phyloP scores from a whole-genome alignment of 2,888 invertebrate species.

The Cataglyphis livida region DNA sequence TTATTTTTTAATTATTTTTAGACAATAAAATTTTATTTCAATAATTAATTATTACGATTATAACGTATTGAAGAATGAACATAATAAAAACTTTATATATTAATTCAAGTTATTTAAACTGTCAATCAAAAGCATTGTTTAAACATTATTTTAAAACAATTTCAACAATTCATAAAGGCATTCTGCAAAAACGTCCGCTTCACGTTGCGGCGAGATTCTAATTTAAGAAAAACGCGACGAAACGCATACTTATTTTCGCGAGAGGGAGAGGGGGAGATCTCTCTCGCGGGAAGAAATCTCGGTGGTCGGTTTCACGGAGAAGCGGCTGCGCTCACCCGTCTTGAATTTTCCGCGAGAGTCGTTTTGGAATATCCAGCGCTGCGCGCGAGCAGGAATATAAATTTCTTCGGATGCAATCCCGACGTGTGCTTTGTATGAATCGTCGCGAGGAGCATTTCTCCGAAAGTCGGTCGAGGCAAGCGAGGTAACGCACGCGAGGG shows the following conservation, averaged over 20 bases:
- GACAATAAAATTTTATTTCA: not conserved
- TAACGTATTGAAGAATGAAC: not conserved
- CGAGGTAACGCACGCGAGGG: not conserved
- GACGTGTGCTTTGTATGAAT: slow-evolving; percentile 24
- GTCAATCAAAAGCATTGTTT: not conserved
- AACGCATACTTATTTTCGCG: slow-evolving; percentile 26
- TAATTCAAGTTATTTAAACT: slow-evolving; percentile 1
- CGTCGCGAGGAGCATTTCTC: slow-evolving; percentile 8
- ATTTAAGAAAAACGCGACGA: slow-evolving; percentile 51
- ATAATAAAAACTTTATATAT: not conserved
- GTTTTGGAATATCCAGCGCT: slow-evolving; percentile 32
- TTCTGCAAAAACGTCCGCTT: slow-evolving; percentile 7
- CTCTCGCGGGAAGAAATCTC: slow-evolving; percentile 7
- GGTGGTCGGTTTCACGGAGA: slow-evolving; percentile 47
- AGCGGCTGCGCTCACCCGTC: slow-evolving; percentile 9
- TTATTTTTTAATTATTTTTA: not conserved
- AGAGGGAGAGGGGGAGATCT: slow-evolving; percentile 11
- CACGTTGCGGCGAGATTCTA: slow-evolving; percentile 25
- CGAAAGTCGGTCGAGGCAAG: slow-evolving; percentile 13
- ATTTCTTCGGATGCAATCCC: slow-evolving; percentile 39
- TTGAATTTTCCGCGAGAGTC: slow-evolving; percentile 47
- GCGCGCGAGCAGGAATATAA: slow-evolving; percentile 29
- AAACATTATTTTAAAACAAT: slow-evolving; percentile 25
- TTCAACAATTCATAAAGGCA: slow-evolving; percentile 12
- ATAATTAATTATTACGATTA: not conserved